These are phyloP conservation scores for Euzetes globulus DNA, from an alignment of 2,888 invertebrate genomes.

Conservation along the genomic window DNA sequence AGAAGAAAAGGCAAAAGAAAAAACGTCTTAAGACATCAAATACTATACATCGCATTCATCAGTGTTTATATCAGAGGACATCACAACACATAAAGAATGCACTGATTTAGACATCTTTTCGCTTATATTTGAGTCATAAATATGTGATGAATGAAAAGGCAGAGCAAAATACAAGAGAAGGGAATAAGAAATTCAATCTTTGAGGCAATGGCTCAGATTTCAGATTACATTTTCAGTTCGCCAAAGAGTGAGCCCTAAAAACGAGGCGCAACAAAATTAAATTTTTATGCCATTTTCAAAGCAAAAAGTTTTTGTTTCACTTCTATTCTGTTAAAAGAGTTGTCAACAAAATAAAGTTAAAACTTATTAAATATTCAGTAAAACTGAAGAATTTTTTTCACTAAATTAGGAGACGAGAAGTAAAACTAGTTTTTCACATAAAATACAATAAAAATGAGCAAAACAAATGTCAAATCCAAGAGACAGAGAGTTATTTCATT, in stretches of 20 bases:
- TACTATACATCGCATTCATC: background rate
- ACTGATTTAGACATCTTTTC: constrained; percentile 16
- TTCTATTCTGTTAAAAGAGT: too few relatives aligned
- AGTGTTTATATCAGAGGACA: background rate
- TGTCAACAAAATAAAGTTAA: too few relatives aligned
- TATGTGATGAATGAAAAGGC: background rate
- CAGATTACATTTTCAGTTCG: too few relatives aligned
- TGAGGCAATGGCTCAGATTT: too few relatives aligned
- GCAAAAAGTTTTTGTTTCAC: background rate
- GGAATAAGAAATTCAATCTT: background rate
- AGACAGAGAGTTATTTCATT: too few relatives aligned
- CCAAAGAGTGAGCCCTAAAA: too few relatives aligned
- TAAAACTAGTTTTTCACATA: background rate
- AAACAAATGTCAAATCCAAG: background rate
- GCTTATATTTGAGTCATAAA: background rate
- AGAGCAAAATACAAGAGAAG: background rate
- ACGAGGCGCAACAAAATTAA: background rate
- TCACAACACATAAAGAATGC: background rate
- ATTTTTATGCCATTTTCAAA: background rate
- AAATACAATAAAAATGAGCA: background rate
- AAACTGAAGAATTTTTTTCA: too few relatives aligned
- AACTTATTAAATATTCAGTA: too few relatives aligned
- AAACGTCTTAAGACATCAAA: background rate
- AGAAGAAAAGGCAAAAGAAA: background rate
- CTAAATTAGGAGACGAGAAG: background rate